These are phyloP conservation scores for Calameuta filiformis DNA, from an alignment of 2,888 invertebrate genomes.

Conservation along the genomic window DNA sequence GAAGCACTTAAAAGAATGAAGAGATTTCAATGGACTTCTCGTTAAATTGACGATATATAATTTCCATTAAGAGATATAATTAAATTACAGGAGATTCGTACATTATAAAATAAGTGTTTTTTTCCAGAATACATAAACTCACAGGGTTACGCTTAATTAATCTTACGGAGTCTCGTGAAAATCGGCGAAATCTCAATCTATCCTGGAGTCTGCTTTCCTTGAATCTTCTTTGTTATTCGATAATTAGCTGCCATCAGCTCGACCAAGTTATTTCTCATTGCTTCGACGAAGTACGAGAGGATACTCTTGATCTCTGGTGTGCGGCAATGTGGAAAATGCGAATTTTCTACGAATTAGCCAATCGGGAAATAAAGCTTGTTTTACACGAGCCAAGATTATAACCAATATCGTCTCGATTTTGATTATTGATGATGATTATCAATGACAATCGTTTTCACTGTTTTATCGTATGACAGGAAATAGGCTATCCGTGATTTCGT, in stretches of 20 bases:
- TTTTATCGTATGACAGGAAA: too few relatives aligned
- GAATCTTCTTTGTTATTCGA: conserved; percentile 27
- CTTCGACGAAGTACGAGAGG: neutral
- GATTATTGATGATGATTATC: too few relatives aligned
- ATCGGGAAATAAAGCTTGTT: conserved; percentile 36
- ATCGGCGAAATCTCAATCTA: neutral
- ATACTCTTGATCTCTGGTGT: conserved; percentile 14
- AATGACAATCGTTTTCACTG: too few relatives aligned
- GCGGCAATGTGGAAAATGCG: conserved; percentile 38
- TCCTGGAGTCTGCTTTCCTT: neutral
- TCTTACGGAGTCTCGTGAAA: neutral
- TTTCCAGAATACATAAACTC: neutral
- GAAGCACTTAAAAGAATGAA: neutral
- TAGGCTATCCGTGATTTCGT: too few relatives aligned
- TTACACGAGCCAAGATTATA: too few relatives aligned
- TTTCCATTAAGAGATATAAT: neutral
- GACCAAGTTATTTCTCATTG: neutral
- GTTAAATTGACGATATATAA: neutral
- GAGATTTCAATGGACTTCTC: neutral
- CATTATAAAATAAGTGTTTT: neutral
- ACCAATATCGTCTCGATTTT: too few relatives aligned
- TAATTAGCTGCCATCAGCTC: conserved; percentile 23
- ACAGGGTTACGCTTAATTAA: neutral
- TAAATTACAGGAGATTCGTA: neutral
- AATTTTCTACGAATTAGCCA: conserved; percentile 40